phyloP scores from a whole-genome alignment of 2,888 invertebrate genomes.

The Cantharis flavilabris region DNA sequence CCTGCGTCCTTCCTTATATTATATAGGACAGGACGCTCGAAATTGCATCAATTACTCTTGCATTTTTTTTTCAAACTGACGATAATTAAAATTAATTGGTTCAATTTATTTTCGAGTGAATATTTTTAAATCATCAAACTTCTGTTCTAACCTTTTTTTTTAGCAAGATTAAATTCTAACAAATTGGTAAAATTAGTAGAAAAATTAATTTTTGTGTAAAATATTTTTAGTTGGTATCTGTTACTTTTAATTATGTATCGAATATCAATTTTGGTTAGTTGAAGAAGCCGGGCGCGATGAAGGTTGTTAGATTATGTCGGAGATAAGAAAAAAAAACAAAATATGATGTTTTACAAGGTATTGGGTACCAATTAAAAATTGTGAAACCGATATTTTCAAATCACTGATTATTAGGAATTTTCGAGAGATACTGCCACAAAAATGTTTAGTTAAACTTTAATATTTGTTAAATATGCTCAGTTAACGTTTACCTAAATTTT shows the following conservation, averaged over 20 bases:
- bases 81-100: neutral
- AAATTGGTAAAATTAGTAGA: neutral
- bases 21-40: neutral
- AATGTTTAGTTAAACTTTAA: neutral
- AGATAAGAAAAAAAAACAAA: conserved; percentile 23
- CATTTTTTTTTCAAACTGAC: neutral
- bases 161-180: neutral
- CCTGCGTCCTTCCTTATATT: neutral
- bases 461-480: neutral
- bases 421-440: conserved; percentile 1
- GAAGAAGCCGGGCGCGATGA: conserved; percentile 27
- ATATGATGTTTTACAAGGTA: conserved; percentile 30
- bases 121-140: conserved; percentile 1
- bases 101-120: neutral
- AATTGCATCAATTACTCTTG: neutral
- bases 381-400: conserved; percentile 28
- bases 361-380: conserved; percentile 28
- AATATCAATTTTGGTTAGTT: conserved; percentile 17
- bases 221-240: conserved; percentile 20
- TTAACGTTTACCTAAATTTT: neutral
- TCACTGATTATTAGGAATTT: conserved; percentile 23
- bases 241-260: conserved; percentile 22
- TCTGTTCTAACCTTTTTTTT: neutral
- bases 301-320: conserved; percentile 29
- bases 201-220: neutral